phyloP scores from a whole-genome alignment of 2,888 invertebrate species.

The Synergus gifuensis region DNA sequence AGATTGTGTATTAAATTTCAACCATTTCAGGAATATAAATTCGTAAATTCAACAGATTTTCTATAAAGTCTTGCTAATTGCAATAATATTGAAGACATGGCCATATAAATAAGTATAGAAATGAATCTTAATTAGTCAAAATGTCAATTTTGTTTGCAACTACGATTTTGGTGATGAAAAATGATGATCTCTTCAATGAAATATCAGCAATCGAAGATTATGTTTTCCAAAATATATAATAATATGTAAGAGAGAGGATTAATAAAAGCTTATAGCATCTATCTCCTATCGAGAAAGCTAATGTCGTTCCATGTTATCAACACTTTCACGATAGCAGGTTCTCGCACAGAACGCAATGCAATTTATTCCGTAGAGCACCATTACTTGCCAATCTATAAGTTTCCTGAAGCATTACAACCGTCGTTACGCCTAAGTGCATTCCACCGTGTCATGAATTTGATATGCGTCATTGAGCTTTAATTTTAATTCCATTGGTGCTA shows the following conservation, averaged over 20 bases:
- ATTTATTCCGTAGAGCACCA: slow-evolving; percentile 27
- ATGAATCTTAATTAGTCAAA: neutral
- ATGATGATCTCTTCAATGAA: neutral
- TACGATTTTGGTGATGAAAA: neutral
- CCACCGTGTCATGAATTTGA: slow-evolving; percentile 46
- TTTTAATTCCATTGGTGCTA: slow-evolving; percentile 17
- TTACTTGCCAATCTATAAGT: slow-evolving; percentile 37
- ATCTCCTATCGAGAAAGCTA: neutral
- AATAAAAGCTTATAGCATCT: slow-evolving; percentile 9
- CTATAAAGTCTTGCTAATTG: too few relatives aligned
- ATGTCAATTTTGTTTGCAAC: too few relatives aligned
- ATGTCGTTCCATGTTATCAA: slow-evolving; percentile 25
- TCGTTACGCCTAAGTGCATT: slow-evolving; percentile 54
- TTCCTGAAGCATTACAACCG: slow-evolving; percentile 28
- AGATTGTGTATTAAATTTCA: slow-evolving; percentile 5
- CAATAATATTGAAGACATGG: too few relatives aligned
- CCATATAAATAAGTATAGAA: too few relatives aligned
- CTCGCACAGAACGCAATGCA: slow-evolving; percentile 28
- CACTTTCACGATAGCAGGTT: slow-evolving; percentile 31
- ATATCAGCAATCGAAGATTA: neutral
- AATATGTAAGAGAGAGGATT: neutral
- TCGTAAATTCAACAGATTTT: neutral
- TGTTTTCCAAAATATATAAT: neutral
- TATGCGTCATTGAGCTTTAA: slow-evolving; percentile 45
- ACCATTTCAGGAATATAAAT: slow-evolving; percentile 9